phyloP scores from a whole-genome alignment of 2,113 vertebrate genomes.

The Bubo blakistoni region DNA sequence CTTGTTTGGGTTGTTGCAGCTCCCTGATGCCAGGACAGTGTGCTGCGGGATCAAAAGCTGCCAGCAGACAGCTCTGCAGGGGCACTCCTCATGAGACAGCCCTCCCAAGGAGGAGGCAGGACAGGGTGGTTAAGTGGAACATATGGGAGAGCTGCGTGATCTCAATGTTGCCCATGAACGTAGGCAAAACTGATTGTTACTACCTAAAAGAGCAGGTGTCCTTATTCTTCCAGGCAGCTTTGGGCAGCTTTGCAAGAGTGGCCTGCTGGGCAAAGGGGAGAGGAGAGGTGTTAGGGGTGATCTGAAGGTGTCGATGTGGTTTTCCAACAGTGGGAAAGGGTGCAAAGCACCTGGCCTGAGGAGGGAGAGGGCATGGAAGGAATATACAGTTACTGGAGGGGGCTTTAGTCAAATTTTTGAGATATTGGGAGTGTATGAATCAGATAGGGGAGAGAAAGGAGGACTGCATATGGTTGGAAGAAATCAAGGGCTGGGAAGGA shows the following conservation, averaged over 20 bases:
- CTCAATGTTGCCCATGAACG: fast-evolving
- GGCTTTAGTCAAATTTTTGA: background rate
- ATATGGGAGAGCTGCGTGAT: background rate
- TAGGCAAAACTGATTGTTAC: background rate
- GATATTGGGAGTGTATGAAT: background rate
- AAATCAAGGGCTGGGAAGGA: background rate
- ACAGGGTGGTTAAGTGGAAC: background rate
- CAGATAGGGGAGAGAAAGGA: background rate
- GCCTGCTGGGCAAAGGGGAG: background rate
- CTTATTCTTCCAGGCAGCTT: background rate
- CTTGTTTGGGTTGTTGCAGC: background rate
- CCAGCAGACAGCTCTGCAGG: background rate
- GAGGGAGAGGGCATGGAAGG: background rate
- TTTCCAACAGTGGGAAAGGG: background rate
- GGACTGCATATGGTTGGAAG: background rate
- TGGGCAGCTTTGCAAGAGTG: background rate
- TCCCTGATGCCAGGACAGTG: background rate
- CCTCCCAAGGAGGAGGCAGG: background rate
- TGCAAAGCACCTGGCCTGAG: fast-evolving
- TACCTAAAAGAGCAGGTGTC: background rate
- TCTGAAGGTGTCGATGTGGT: fast-evolving
- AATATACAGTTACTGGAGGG: background rate
- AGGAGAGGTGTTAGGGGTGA: background rate
- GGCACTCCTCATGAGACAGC: background rate
- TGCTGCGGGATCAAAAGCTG: background rate